Conservation (phyloP, 2,888 invertebrate species). For the Cheilosia urbana region DNA sequence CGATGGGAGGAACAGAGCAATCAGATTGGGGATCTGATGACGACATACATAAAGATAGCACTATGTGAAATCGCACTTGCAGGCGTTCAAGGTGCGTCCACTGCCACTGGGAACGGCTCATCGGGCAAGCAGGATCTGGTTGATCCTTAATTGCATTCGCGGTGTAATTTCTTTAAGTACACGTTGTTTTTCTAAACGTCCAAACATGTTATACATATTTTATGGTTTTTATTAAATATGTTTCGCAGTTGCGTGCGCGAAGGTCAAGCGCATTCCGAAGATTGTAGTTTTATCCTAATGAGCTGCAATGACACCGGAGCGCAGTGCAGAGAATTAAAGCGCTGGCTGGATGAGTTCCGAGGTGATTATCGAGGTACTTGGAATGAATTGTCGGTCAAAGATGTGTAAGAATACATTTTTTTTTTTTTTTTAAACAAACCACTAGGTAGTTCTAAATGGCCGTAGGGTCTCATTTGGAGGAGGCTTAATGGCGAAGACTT, state of each 20-base stretch:
- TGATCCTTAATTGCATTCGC: constrained; percentile 32
- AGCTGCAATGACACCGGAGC: neutral
- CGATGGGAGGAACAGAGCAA: neutral
- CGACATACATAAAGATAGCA: neutral
- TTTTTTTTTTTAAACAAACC: neutral
- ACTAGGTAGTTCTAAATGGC: neutral
- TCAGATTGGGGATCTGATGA: neutral
- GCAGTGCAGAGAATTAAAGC: neutral
- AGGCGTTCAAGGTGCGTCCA: constrained; percentile 30
- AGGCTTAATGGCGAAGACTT: neutral
- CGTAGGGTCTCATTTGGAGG: neutral
- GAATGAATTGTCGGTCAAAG: neutral
- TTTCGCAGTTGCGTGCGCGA: neutral
- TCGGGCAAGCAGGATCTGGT: constrained; percentile 7
- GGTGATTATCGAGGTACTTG: neutral
- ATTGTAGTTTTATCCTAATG: constrained; percentile 31
- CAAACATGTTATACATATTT: constrained; percentile 17
- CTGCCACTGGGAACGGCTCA: neutral
- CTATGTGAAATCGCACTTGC: neutral
- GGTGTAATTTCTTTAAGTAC: constrained; percentile 24
- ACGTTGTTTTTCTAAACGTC: neutral
- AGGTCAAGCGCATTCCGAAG: constrained; percentile 24
- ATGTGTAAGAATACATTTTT: neutral
- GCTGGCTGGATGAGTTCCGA: neutral
- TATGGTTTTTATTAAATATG: constrained; percentile 5